phyloP scores from a whole-genome alignment of 2,888 invertebrate genomes.

The Eristalis tenax region DNA sequence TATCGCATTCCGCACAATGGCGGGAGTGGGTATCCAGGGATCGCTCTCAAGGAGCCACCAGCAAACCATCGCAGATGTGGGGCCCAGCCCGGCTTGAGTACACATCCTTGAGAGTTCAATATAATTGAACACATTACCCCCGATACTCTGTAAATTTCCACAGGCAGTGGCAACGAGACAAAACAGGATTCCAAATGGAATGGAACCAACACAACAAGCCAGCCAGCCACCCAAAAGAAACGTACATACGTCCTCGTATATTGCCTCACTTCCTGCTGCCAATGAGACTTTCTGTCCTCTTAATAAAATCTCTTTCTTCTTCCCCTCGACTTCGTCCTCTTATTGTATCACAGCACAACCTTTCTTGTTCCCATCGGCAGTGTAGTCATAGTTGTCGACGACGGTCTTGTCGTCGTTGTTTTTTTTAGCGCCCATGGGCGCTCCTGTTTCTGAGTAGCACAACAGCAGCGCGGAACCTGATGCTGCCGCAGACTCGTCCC shows the following conservation, averaged over 20 bases:
- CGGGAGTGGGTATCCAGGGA: neutral
- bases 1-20: constrained; percentile 41
- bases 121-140: constrained; percentile 63
- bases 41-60: neutral
- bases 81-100: neutral
- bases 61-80: neutral
- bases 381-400: neutral
- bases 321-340: neutral
- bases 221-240: constrained; percentile 5
- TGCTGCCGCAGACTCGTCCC: constrained; percentile 28
- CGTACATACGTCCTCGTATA: constrained; percentile 7
- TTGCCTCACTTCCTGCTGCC: constrained; percentile 47
- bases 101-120: constrained; percentile 57
- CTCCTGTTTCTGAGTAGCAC: constrained; percentile 8
- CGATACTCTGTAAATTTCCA: constrained; percentile 33
- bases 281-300: constrained; percentile 43
- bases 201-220: neutral
- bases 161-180: neutral
- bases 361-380: neutral
- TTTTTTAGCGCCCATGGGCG: constrained; percentile 37
- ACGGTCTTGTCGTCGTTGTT: constrained; percentile 3
- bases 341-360: too few species aligned
- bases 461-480: constrained; percentile 47
- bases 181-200: neutral
- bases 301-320: constrained; percentile 14